These are phyloP conservation scores for Dicrurus megarhynchus DNA, from an alignment of 2,113 vertebrate genomes.

Conservation along the genomic window DNA sequence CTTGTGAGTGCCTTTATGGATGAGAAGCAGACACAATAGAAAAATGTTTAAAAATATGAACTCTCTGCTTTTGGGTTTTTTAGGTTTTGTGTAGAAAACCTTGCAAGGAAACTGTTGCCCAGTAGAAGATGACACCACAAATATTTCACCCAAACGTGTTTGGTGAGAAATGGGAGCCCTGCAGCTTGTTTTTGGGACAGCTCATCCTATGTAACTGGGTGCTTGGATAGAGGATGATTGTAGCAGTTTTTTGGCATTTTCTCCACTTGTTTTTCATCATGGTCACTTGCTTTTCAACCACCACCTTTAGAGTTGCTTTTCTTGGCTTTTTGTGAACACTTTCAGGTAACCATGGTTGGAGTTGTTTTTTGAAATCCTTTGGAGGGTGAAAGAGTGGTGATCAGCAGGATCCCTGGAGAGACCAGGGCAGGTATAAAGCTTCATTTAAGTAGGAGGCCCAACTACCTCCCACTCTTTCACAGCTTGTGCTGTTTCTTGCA, in stretches of 20 bases:
- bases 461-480: background rate
- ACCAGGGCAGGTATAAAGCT: background rate
- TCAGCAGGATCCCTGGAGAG: background rate
- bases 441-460: background rate
- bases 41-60: background rate
- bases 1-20: background rate
- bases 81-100: background rate
- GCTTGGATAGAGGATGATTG: background rate
- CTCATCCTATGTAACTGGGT: rapidly evolving
- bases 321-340: background rate
- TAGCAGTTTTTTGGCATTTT: background rate
- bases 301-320: background rate
- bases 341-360: background rate
- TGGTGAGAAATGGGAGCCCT: background rate
- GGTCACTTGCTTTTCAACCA: background rate
- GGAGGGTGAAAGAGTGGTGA: background rate
- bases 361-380: background rate
- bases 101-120: background rate
- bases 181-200: background rate
- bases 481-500: background rate
- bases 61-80: background rate
- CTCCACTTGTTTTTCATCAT: rapidly evolving
- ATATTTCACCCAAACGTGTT: background rate
- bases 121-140: background rate
- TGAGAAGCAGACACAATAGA: background rate